Percentiles rank a stretch among this genome's conserved stretches.
These are phyloP conservation scores for Cecidostiba fungosa DNA, from an alignment of 2,888 invertebrate genomes.

Conservation along the genomic window DNA sequence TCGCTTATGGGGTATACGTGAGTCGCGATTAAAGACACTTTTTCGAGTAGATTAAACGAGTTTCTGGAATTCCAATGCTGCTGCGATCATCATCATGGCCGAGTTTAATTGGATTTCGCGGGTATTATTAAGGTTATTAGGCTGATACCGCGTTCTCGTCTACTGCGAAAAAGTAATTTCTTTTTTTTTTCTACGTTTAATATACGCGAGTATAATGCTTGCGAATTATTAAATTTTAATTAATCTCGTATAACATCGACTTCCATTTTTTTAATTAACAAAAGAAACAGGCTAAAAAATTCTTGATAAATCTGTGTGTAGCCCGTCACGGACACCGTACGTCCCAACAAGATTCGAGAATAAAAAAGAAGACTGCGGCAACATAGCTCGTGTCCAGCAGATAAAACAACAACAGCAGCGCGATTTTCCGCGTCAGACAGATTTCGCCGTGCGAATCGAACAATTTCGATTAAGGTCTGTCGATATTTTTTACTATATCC, in stretches of 20 bases:
- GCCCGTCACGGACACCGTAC: not conserved
- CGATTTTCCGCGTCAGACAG: slow-evolving; percentile 11
- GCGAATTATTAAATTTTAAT: too few relatives aligned
- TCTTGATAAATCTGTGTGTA: not conserved
- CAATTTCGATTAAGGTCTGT: slow-evolving; percentile 54
- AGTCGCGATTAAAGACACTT: slow-evolving; percentile 20
- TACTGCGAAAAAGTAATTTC: too few relatives aligned
- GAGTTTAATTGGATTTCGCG: slow-evolving; percentile 4
- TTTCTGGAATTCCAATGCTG: slow-evolving; percentile 9
- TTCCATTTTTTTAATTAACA: not conserved
- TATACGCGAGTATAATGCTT: too few relatives aligned
- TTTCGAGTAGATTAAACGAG: slow-evolving; percentile 21
- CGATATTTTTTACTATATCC: slow-evolving; percentile 55
- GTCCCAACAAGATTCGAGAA: not conserved
- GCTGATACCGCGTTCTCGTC: not conserved
- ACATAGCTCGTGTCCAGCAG: not conserved
- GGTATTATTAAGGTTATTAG: not conserved
- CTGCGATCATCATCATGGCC: not conserved
- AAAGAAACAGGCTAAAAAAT: not conserved
- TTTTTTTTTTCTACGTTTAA: too few relatives aligned
- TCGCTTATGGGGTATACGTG: not conserved
- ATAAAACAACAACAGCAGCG: slow-evolving; percentile 16
- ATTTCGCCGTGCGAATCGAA: slow-evolving; percentile 12
- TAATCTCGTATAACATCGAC: too few relatives aligned
- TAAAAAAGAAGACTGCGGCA: not conserved